These are phyloP conservation scores for Miniopterus natalensis DNA, from an alignment of 2,113 vertebrate genomes.

Conservation along the genomic window DNA sequence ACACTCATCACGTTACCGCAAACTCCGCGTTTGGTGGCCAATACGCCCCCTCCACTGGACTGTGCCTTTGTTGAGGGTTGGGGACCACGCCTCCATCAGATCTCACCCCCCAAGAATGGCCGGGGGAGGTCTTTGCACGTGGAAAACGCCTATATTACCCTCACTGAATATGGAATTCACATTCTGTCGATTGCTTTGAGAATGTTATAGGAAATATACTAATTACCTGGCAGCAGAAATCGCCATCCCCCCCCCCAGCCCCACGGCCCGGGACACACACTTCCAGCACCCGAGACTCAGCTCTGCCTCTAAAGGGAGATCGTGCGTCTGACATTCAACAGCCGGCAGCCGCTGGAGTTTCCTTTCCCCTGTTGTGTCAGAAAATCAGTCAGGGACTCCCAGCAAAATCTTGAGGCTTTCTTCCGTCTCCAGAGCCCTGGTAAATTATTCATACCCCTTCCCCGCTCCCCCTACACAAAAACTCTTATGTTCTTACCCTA, in stretches of 20 bases:
- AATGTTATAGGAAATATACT: background rate
- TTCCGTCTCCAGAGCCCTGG: conserved; percentile 76
- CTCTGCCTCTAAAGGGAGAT: conserved; percentile 30
- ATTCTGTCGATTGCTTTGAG: background rate
- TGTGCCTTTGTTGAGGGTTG: background rate
- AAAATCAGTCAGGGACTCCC: conserved; percentile 94
- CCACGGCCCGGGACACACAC: background rate
- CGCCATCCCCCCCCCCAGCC: rapidly evolving
- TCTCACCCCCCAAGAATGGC: background rate
- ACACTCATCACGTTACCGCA: no score
- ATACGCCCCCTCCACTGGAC: background rate
- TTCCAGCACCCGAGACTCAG: background rate
- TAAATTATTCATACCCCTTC: conserved; percentile 91
- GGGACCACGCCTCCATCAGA: background rate
- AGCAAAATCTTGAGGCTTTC: conserved; percentile 86
- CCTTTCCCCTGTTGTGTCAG: conserved; percentile 90
- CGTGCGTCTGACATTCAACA: conserved; percentile 39
- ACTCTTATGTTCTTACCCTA: conserved; percentile 63
- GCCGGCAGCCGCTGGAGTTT: conserved; percentile 60
- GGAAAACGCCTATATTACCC: background rate
- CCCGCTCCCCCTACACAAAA: background rate
- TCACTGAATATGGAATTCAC: background rate
- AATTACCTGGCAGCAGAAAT: background rate
- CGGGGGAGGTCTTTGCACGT: background rate
- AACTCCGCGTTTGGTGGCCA: background rate